Base-by-base conservation (phyloP, 2,113 vertebrate genomes). In the Eulemur macaco region DNA sequence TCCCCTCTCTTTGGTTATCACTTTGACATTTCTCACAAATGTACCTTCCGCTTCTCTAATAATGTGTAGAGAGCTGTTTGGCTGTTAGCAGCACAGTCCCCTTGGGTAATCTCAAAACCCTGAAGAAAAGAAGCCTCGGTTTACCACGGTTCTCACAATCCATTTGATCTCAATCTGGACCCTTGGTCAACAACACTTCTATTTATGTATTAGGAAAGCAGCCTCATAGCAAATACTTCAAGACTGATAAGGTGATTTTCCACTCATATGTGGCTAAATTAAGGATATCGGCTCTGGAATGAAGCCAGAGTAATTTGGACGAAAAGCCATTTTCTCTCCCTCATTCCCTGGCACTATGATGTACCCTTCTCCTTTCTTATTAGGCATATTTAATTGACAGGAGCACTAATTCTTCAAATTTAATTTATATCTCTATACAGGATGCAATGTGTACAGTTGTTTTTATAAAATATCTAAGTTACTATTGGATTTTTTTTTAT, bases 21-120 rank as follows among this genome's bases (percentile, higher is more conserved):
- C 89, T 81, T 71, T 96, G 97, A 96, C 45, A 25, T 97, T 97
- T 97, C 74, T 94, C 91, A 98, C 42, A 98, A 98, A 97, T 58
- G 47, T 89, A 37, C 58, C 37, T 91, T 88, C 97, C 37, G 4
- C 69, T 97, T 25, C 15, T 73, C 92, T 97, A 94, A 97, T 88
- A 80, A 92, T 45, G 20, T 94, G 92, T 95, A 34, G 4, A 78
- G 87, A 97, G 69, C 37, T 94, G 69, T 96, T 95, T 69, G 66
- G 15, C n/a, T 81, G 82, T 54, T 73, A 77, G 50, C 39, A 84
- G 77, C 34, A 76, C 86, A 87, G n/a, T 2, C 34, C 82, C 31
- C 39, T 91, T 39, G 39, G 76, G 54, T 92, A 60, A 80, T 89
- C 37, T 90, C 56, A 93, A 95, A 93, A 73, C 27, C 86, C 60